phyloP scores from a whole-genome alignment of 53 echinoderm and acorn worm genomes.

The Hippasteria phrygiana region DNA sequence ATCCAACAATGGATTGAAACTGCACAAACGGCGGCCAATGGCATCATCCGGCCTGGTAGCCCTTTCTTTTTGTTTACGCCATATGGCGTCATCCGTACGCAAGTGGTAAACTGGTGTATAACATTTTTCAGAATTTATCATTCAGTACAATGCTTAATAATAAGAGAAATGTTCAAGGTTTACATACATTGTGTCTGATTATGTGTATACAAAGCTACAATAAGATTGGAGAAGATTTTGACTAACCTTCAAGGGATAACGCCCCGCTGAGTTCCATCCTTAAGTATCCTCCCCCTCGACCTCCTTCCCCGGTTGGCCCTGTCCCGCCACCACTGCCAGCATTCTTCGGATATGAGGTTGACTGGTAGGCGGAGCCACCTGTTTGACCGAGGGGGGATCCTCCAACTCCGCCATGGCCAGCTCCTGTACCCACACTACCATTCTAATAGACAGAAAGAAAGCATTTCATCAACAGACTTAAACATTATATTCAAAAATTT shows the following conservation, averaged over 20 bases:
- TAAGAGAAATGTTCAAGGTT: too few species aligned
- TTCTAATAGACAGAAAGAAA: neutral
- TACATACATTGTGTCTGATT: too few species aligned
- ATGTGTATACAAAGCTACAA: neutral
- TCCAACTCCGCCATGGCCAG: slow-evolving; percentile 84
- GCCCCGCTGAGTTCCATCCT: slow-evolving; percentile 74
- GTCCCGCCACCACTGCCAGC: slow-evolving; percentile 83
- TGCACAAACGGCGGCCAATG: too few species aligned
- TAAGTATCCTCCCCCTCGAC: slow-evolving; percentile 81
- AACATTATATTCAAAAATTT: too few species aligned
- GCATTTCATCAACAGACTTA: too few species aligned
- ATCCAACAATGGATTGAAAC: too few species aligned
- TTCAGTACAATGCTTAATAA: too few species aligned
- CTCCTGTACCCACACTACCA: slow-evolving; percentile 75
- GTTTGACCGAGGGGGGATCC: slow-evolving; percentile 66
- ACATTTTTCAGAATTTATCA: too few species aligned
- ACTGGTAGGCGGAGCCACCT: slow-evolving; percentile 71
- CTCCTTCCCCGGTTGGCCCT: slow-evolving; percentile 74
- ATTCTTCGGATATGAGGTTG: slow-evolving; percentile 60
- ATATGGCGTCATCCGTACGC: too few species aligned
- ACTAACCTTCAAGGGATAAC: slow-evolving; percentile 74
- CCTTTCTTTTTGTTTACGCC: too few species aligned
- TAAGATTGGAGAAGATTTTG: neutral
- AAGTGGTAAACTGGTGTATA: too few species aligned
- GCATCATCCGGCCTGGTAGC: too few species aligned